Percentiles rank a stretch among this genome's conserved stretches.
Evolutionary conservation across 2,888 invertebrate species (phyloP).

Genomic region (Anorthoa munda): DNA sequence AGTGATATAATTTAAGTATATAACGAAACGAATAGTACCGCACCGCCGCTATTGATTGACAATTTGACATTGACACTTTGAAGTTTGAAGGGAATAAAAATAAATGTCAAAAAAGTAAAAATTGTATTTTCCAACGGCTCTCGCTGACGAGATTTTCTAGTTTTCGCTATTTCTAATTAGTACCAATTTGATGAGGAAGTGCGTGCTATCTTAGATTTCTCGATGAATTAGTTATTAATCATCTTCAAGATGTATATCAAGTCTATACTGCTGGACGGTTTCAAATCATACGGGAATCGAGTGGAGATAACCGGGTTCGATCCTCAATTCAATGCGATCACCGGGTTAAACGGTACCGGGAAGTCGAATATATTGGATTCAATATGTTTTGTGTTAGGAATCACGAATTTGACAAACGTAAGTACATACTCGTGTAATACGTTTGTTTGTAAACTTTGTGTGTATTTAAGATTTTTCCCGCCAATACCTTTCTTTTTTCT

Average conservation of each 20-base stretch:
- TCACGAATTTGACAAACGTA: constrained; percentile 97
- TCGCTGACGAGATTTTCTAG: constrained; percentile 47
- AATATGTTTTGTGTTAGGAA: constrained; percentile 99
- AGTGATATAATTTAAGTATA: too few relatives aligned
- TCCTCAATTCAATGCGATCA: constrained; percentile 98
- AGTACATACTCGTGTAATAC: constrained; percentile 73
- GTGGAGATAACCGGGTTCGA: constrained; percentile 98
- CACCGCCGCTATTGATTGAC: neutral
- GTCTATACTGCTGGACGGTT: constrained; percentile 98
- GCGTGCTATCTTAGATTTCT: constrained; percentile 19
- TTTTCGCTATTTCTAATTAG: neutral
- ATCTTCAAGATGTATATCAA: constrained; percentile 95
- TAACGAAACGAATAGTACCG: too few relatives aligned
- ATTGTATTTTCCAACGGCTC: constrained; percentile 70
- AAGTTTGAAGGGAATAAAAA: too few relatives aligned
- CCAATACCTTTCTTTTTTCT: constrained; percentile 51
- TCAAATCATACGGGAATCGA: constrained; percentile 98
- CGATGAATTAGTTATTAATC: constrained; percentile 38
- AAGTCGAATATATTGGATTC: constrained; percentile 99
- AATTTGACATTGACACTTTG: neutral
- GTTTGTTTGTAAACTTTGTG: constrained; percentile 43
- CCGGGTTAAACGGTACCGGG: constrained; percentile 99
- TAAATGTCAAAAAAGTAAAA: constrained; percentile 8
- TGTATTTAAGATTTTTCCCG: constrained; percentile 66
- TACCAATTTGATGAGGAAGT: neutral